Evolutionary conservation across 2,113 vertebrate species (phyloP).

Genomic region (Tonatia bakeri): DNA sequence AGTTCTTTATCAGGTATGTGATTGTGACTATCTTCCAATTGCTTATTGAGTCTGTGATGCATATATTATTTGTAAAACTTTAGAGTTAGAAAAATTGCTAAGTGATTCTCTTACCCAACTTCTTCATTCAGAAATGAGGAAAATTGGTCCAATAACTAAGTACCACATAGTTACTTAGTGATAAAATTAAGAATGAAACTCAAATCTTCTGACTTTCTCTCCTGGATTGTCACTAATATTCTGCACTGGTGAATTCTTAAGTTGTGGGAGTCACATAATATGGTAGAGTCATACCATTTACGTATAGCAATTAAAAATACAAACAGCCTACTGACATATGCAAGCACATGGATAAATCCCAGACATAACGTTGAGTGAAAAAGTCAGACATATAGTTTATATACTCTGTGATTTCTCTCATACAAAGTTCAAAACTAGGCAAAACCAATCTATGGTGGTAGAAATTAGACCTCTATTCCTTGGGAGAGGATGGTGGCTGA

Average conservation of each 20-base stretch:
- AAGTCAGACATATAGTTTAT: not conserved
- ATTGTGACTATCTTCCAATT: not conserved
- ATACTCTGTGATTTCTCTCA: not conserved
- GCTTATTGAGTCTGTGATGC: not conserved
- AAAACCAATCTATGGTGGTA: not conserved
- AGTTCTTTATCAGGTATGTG: not conserved
- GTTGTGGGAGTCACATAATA: not conserved
- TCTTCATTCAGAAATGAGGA: not conserved
- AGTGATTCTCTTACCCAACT: not conserved
- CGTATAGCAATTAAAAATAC: not conserved
- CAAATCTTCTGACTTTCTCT: slow-evolving; percentile 18
- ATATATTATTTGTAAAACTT: not conserved
- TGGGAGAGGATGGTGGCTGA: not conserved
- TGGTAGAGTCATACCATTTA: not conserved
- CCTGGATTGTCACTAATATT: not conserved
- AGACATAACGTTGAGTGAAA: not conserved
- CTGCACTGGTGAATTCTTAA: not conserved
- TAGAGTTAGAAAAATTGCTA: not conserved
- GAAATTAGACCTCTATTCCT: not conserved
- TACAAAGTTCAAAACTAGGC: not conserved
- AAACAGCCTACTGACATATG: not conserved
- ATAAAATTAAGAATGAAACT: not conserved
- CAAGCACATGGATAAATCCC: not conserved
- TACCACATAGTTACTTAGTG: not conserved
- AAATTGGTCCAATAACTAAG: not conserved